A percentile compares a stretch with the other conserved stretches of the same genome.
phyloP scores from a whole-genome alignment of 2,888 invertebrate species.

The Incurvaria masculella region DNA sequence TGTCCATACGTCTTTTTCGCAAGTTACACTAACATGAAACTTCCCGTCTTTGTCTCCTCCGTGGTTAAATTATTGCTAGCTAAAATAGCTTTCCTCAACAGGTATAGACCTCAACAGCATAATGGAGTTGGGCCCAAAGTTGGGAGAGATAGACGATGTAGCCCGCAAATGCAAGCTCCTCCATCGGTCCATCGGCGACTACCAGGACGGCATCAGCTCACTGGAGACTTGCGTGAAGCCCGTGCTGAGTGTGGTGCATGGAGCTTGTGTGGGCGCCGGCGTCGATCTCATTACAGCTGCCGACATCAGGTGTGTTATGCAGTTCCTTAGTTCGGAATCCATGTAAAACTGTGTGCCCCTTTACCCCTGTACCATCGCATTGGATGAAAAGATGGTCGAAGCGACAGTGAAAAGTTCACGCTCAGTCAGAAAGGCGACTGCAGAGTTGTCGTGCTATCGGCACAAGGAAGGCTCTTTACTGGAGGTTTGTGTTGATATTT shows the following conservation, averaged over 20 bases:
- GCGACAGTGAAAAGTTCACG: no score
- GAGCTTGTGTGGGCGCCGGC: constrained; percentile 88
- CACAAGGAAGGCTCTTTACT: constrained; percentile 81
- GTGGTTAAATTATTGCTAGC: no score
- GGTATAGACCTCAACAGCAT: constrained; percentile 73
- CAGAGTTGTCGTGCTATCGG: constrained; percentile 82
- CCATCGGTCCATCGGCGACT: constrained; percentile 58
- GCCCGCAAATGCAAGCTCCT: constrained; percentile 72
- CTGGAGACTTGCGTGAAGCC: constrained; percentile 90
- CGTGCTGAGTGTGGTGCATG: constrained; percentile 84
- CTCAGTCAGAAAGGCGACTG: constrained; percentile 77
- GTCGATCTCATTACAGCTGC: constrained; percentile 85
- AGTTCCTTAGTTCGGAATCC: no score
- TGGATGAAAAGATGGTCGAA: no score
- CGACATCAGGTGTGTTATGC: constrained; percentile 84
- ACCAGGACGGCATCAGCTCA: constrained; percentile 76
- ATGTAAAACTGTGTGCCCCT: no score
- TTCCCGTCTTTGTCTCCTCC: no score
- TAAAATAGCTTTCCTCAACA: constrained; percentile 29
- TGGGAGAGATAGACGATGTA: constrained; percentile 68
- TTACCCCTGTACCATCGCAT: no score
- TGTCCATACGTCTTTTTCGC: no score
- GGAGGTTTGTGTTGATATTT: no score
- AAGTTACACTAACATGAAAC: no score
- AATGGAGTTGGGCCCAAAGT: constrained; percentile 49